Conservation (phyloP, 2,797 vertebrate species). For the Argya squamiceps region DNA sequence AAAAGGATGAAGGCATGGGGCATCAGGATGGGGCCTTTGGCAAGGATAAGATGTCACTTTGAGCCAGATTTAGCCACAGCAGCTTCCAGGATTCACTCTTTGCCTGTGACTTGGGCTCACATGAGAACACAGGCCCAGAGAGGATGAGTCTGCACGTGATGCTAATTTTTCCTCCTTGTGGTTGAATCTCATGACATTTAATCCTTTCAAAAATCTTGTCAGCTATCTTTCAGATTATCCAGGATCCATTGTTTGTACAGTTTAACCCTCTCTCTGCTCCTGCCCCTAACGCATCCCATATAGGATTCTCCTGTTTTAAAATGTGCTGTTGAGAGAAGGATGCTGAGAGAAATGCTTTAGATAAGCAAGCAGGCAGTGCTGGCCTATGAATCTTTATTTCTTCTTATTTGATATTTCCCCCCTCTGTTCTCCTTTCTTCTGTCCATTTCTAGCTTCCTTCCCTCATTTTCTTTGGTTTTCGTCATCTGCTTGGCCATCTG, state of each 20-base stretch:
- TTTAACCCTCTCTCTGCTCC: not conserved
- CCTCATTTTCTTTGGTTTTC: not conserved
- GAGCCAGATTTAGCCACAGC: not conserved
- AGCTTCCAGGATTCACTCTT: not conserved
- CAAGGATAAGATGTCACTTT: not conserved
- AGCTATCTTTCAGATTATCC: not conserved
- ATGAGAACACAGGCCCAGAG: not conserved
- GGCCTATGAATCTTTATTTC: not conserved
- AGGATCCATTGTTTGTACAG: not conserved
- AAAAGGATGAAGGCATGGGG: rapidly evolving
- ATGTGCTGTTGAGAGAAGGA: not conserved
- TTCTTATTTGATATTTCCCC: not conserved
- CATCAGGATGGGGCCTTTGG: rapidly evolving
- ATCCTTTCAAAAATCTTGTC: not conserved
- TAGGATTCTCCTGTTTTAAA: not conserved
- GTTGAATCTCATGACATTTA: not conserved
- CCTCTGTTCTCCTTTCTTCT: not conserved
- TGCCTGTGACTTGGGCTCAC: not conserved
- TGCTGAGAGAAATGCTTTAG: not conserved
- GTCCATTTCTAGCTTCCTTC: not conserved
- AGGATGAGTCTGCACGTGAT: rapidly evolving
- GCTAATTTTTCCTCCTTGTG: not conserved
- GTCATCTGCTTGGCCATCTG: conserved; percentile 35
- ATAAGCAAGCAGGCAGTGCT: not conserved
- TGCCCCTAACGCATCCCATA: not conserved